Base-by-base conservation (phyloP, 2,113 vertebrate genomes). In the Heteronetta atricapilla region DNA sequence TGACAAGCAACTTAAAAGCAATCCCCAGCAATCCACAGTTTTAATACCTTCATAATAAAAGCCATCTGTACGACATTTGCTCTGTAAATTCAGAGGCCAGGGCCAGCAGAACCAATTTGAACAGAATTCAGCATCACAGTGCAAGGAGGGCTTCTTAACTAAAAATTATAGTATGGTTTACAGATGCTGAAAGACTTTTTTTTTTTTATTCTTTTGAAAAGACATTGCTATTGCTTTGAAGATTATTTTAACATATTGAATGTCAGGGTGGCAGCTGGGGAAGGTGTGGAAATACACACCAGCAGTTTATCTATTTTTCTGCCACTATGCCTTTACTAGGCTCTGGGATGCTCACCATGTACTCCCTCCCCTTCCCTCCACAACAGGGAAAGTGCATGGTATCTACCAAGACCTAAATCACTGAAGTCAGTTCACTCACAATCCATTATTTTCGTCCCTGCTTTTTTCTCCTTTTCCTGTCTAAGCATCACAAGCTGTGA, bases 1-100 rank as follows among this genome's bases (percentile, higher is more conserved):
- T 88, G 73, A 78, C 80, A 94, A 84, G 66, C 52, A 80, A 77
- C 95, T 88, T 83, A 63, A 83, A 92, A 95, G 48, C 60, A 94
- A 86, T 90, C 76, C 33, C 23, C 20, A 44, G 48, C 56, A 94
- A 86, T 90, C 76, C 33, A 21, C 20, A 44, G 0, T 90, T 95
- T 46, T 83, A 81, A 84, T 70, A 44, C 40, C 72, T 89, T 88
- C 31, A 3, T 89, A 77, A 86, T 68, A 84, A 90, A 84, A 83
- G 74, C 3, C 33, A 58, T 75, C 82, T 87, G 48, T 87, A 68
- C 18, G 0, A 0, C 15, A 53, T 89, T 88, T 89, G 50, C 22
- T 69, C 36, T 85, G 22, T 84, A 62, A 87, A 69, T 82, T 72
- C 44, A 50, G 58, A 73, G 26, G 7, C 40, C 40, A 62, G 40